These are phyloP conservation scores for Crocidura indochinensis DNA, from an alignment of 2,797 vertebrate genomes.

Conservation along the genomic window DNA sequence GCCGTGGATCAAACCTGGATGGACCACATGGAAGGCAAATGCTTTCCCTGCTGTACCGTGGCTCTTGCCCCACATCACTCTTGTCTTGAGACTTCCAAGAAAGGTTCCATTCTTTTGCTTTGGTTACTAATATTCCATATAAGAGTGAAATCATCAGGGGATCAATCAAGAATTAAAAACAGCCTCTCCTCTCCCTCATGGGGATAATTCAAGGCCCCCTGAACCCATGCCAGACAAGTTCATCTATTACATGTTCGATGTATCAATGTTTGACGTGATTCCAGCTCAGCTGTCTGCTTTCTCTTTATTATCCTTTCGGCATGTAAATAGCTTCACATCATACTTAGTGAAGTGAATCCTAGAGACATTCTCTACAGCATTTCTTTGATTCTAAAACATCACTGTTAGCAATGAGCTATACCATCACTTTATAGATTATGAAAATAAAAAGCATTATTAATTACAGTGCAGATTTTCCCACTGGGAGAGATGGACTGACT, in stretches of 20 bases:
- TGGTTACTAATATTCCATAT: too few relatives aligned
- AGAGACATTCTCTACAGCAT: not conserved
- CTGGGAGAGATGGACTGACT: not conserved
- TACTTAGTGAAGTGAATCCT: not conserved
- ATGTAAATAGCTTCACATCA: constrained; percentile 19
- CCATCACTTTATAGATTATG: not conserved
- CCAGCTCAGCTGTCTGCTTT: not conserved
- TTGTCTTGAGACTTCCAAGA: too few relatives aligned
- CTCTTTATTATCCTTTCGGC: not conserved
- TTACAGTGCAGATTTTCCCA: not conserved
- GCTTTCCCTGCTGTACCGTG: too few relatives aligned
- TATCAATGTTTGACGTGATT: not conserved
- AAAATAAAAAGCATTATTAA: constrained; percentile 39
- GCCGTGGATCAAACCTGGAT: too few relatives aligned
- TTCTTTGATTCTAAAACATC: constrained; percentile 9
- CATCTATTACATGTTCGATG: not conserved
- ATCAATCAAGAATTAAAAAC: not conserved
- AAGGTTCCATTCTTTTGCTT: too few relatives aligned
- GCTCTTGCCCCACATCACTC: too few relatives aligned
- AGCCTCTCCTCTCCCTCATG: not conserved
- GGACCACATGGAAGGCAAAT: too few relatives aligned
- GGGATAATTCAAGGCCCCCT: too few relatives aligned
- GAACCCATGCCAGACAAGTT: not conserved
- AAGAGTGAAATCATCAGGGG: too few relatives aligned
- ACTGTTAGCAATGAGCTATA: not conserved